These are phyloP conservation scores for Netelia fuscicornis DNA, from an alignment of 2,888 invertebrate genomes.

Conservation along the genomic window DNA sequence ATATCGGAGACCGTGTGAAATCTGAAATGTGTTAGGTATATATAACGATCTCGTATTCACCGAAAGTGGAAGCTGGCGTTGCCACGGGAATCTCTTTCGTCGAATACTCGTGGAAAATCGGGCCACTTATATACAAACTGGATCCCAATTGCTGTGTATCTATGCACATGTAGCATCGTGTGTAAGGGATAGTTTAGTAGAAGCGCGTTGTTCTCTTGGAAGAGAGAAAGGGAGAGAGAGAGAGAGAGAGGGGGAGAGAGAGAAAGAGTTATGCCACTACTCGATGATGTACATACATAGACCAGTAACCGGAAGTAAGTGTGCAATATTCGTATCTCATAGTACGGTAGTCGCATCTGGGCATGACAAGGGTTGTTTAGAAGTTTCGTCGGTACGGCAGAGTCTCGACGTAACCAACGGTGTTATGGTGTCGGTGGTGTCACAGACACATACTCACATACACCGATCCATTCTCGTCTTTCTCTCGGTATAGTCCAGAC, in stretches of 20 bases:
- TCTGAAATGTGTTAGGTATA: constrained; percentile 20
- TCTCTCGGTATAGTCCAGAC: constrained; percentile 33
- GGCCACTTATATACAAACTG: constrained; percentile 53
- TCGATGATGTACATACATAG: background rate
- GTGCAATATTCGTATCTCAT: constrained; percentile 64
- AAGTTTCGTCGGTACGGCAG: constrained; percentile 70
- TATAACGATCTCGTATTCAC: background rate
- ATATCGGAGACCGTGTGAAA: constrained; percentile 48
- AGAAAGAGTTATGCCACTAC: background rate
- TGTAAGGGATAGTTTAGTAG: constrained; percentile 47
- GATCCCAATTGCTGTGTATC: constrained; percentile 34
- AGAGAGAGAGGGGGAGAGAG: too few species aligned
- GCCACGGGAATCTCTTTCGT: constrained; percentile 26
- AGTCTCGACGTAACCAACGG: constrained; percentile 14
- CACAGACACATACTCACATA: background rate
- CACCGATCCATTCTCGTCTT: constrained; percentile 11
- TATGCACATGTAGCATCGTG: background rate
- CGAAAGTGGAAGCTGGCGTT: constrained; percentile 34
- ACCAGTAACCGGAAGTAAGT: constrained; percentile 45
- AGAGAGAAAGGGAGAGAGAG: constrained; percentile 6
- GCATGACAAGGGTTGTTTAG: constrained; percentile 78
- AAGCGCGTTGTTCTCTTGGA: constrained; percentile 2
- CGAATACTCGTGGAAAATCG: constrained; percentile 31
- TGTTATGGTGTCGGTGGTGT: constrained; percentile 29
- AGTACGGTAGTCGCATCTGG: constrained; percentile 73